Percentiles rank a stretch among this genome's conserved stretches.
These are phyloP conservation scores for Drosophila punjabiensis DNA, from an alignment of 1,140 invertebrate genomes.

Conservation along the genomic window DNA sequence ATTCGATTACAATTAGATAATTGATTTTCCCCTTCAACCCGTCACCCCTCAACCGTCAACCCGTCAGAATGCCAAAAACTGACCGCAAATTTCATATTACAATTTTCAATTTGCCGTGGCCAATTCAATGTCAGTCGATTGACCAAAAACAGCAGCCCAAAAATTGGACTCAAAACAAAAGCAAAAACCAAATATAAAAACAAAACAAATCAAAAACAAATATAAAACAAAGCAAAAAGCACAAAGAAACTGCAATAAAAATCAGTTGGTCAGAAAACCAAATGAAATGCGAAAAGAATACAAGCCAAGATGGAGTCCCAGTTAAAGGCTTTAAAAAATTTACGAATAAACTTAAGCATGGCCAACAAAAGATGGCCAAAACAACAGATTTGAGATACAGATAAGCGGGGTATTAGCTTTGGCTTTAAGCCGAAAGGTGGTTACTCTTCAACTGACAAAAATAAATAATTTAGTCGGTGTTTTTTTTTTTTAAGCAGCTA, in stretches of 20 bases:
- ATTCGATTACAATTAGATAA: slow-evolving; percentile 68
- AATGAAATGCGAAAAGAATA: slow-evolving; percentile 73
- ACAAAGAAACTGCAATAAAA: slow-evolving; percentile 55
- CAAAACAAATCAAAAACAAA: too few species aligned
- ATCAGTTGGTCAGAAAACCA: slow-evolving; percentile 60
- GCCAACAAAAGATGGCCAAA: slow-evolving; percentile 23
- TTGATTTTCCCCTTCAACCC: slow-evolving; percentile 51
- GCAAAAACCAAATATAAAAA: too few species aligned
- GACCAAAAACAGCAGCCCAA: slow-evolving; percentile 68
- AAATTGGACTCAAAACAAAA: slow-evolving; percentile 16
- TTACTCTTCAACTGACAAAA: not conserved
- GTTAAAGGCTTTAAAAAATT: slow-evolving; percentile 67
- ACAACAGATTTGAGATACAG: slow-evolving; percentile 13
- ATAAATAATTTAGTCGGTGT: not conserved
- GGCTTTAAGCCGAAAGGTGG: not conserved
- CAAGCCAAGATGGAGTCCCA: slow-evolving; percentile 33
- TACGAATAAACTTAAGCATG: slow-evolving; percentile 65
- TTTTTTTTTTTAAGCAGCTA: not conserved
- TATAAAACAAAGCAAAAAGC: not conserved
- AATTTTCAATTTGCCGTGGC: slow-evolving; percentile 59
- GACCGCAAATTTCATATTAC: slow-evolving; percentile 62
- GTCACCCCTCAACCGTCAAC: not conserved
- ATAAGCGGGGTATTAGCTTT: not conserved
- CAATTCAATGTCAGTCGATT: slow-evolving; percentile 57
- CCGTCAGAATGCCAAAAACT: slow-evolving; percentile 5